Evolutionary conservation across 1,140 invertebrate species (phyloP), one percentile per base, ranked within the genome.

Genomic region (Contarinia nasturtii): DNA sequence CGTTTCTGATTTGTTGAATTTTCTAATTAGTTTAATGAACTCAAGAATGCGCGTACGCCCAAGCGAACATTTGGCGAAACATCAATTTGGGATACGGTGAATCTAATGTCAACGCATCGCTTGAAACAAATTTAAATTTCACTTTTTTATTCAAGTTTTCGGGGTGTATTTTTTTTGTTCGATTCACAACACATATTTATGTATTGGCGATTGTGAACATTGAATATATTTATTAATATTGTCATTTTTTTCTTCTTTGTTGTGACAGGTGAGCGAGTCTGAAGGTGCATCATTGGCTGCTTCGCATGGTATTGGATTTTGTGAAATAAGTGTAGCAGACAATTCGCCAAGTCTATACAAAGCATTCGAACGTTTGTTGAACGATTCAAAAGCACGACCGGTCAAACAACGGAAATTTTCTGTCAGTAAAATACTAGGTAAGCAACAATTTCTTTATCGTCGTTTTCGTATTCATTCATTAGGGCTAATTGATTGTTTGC

Each of bases 401-500:
- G 65, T 67, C 36, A 71, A 75, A 51, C 72, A 70, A 40, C 69
- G 81, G 45, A 79, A 84, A 54, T 79, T 82, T 59, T 81, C 78
- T 36, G 80, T 85, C 8, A 79, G 79, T 8, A 82, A 83, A 59
- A 82, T 82, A 77, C 69, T 83, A 27, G 79, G 79, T n/a, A 78
- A 76, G 2, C 62, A 74, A 76, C 8, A 66, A 61, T 15, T 56
- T 58, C 17, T 68, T 67, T 27, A n/a, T n/a, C n/a, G n/a, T n/a
- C 27, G 3, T 27, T 27, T 27, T 27, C 27, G 27, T 10, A 27
- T 27, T 3, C 10, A 51, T 49, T 10, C 53, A 54, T 22, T n/a
- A n/a, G n/a, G n/a, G n/a, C 52, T 55, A 20, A 54, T 56, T 27
- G 27, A 27, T n/a, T 27, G 27, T 27, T 27, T 27, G 27, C 27